phyloP scores from a whole-genome alignment of 2,797 vertebrate species.

The Natrix natrix region DNA sequence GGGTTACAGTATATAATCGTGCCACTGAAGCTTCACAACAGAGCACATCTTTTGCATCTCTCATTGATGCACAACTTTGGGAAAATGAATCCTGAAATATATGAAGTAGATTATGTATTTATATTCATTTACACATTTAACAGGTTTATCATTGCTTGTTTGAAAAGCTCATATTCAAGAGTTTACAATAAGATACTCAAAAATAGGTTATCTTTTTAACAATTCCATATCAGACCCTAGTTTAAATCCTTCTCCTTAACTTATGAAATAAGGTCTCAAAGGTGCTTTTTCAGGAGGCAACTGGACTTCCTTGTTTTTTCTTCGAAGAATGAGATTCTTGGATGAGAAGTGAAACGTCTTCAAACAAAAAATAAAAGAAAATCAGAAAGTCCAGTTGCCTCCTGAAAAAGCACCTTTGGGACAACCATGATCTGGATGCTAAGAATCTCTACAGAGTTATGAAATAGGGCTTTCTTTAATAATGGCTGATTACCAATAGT shows the following conservation, averaged over 20 bases:
- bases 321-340: no score
- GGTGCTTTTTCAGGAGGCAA: no score
- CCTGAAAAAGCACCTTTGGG: no score
- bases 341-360: no score
- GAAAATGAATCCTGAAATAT: neutral
- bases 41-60: neutral
- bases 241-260: neutral
- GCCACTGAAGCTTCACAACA: neutral
- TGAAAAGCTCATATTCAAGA: neutral
- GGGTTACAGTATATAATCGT: neutral
- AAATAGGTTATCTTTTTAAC: neutral
- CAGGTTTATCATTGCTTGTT: neutral
- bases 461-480: slow-evolving; percentile 13
- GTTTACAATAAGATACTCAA: neutral
- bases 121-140: neutral
- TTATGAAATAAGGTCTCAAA: neutral
- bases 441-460: neutral
- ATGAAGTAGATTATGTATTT: neutral
- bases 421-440: no score
- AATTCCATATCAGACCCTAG: neutral
- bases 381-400: no score
- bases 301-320: no score
- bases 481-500: slow-evolving; percentile 21
- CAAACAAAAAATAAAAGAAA: no score
- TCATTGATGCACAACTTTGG: neutral